A percentile compares a stretch with the other conserved stretches of the same genome.
These are phyloP conservation scores for Pithys albifrons DNA, from an alignment of 2,113 vertebrate species.

Conservation along the genomic window DNA sequence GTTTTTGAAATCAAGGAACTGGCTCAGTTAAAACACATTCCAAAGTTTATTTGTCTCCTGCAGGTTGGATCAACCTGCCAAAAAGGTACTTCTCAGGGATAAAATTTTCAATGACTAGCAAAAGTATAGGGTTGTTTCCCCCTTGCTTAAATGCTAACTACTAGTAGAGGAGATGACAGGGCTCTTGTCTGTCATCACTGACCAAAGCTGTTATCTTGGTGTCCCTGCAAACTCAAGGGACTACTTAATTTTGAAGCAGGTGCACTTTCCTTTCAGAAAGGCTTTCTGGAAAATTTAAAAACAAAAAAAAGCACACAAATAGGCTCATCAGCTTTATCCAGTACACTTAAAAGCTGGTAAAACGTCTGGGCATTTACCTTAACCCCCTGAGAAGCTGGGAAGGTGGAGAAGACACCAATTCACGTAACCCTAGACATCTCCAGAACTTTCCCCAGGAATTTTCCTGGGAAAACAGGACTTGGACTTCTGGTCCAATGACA, in stretches of 20 bases:
- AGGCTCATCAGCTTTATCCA: neutral
- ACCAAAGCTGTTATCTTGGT: neutral
- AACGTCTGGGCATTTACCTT: neutral
- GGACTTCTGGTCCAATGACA: neutral
- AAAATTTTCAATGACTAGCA: neutral
- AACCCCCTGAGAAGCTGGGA: neutral
- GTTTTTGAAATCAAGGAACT: neutral
- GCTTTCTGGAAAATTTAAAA: neutral
- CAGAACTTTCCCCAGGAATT: neutral
- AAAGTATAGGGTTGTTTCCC: accelerated
- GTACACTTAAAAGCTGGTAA: neutral
- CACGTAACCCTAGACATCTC: neutral
- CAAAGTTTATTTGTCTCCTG: neutral
- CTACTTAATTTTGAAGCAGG: neutral
- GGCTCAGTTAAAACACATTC: neutral
- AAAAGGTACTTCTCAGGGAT: neutral
- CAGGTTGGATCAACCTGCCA: neutral
- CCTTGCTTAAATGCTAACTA: neutral
- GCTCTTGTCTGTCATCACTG: neutral
- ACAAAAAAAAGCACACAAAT: neutral
- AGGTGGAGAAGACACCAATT: neutral
- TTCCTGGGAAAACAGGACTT: neutral
- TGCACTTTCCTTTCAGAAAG: neutral
- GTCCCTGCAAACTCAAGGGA: neutral
- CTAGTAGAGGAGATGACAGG: neutral